Evolutionary conservation across 2,888 invertebrate genomes (phyloP), one percentile per base, ranked within the genome.

Genomic region (Linnaemya tessellans): DNA sequence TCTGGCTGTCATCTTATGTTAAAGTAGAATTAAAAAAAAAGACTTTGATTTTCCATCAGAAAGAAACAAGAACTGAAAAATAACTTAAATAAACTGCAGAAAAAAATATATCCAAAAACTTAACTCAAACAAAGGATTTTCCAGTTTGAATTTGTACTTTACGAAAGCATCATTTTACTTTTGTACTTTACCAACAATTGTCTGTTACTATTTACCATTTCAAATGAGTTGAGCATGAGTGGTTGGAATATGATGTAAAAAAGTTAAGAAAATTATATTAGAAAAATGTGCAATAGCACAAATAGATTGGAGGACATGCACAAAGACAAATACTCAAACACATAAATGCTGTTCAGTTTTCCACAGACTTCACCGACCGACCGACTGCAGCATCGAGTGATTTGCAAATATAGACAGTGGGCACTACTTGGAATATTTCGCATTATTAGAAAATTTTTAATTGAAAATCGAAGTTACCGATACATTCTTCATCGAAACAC

Each of bases 191-290:
- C 9, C 10, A 73, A 74, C 84, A 79, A 85, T 82, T 85, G 82
- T 84, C 85, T 82, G 74, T 82, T 75, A 85, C 85, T 79, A 75
- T 85, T 85, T 71, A 85, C 70, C 64, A 85, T 85, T 85, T 71
- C 84, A 80, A 82, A 85, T 85, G 75, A 85, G 82, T 75, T 64
- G 73, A 64, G 71, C 49, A 74, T 51, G 81, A 83, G 67, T 56
- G 68, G 78, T 20, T 41, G 3, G 30, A 62, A 43, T n/a, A 73
- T 18, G n/a, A 41, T 54, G 15, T 18, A 58, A 67, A 73, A 77
- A 74, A 56, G 62, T 30, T 41, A 75, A 80, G 82, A 85, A 85
- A 85, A 85, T 85, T 85, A 60, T 81, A 82, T 85, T 80, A 65
- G 46, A 80, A 67, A 58, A 68, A 67, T 49, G 41, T 68, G 60